Evolutionary conservation across 1,140 invertebrate genomes (phyloP).

Genomic region (Thaumatotibia leucotreta): DNA sequence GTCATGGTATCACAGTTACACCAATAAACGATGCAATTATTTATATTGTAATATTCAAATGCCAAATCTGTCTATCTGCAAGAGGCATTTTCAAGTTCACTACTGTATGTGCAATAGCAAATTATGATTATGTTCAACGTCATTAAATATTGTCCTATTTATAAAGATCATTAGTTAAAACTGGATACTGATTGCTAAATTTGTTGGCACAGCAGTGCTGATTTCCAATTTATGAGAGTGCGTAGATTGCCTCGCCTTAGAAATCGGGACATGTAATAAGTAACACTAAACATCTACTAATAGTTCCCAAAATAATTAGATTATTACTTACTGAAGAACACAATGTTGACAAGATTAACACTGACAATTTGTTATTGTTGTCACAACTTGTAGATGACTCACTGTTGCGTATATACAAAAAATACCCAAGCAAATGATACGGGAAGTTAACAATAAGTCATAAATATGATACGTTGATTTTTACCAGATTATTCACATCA

Average conservation of each 20-base stretch:
- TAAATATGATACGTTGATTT: background rate
- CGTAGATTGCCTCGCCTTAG: background rate
- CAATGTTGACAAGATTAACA: background rate
- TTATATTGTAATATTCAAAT: no score
- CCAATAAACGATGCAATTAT: no score
- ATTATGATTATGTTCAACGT: background rate
- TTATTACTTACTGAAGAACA: background rate
- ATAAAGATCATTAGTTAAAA: background rate
- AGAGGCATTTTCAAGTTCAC: background rate
- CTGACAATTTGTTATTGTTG: background rate
- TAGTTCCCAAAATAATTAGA: no score
- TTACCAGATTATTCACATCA: background rate
- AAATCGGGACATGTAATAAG: no score
- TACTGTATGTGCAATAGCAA: background rate
- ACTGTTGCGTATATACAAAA: background rate
- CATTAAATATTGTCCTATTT: background rate
- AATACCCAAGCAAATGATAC: conserved; percentile 11
- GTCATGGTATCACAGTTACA: no score
- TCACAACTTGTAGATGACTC: background rate
- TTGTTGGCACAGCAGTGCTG: background rate
- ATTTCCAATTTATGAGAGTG: background rate
- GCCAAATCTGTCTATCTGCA: no score
- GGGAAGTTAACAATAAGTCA: conserved; percentile 19
- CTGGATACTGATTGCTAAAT: background rate
- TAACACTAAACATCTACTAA: no score